These are phyloP conservation scores for Platygyra sinensis DNA, from an alignment of 64 coral and sea anemone genomes.

Conservation along the genomic window DNA sequence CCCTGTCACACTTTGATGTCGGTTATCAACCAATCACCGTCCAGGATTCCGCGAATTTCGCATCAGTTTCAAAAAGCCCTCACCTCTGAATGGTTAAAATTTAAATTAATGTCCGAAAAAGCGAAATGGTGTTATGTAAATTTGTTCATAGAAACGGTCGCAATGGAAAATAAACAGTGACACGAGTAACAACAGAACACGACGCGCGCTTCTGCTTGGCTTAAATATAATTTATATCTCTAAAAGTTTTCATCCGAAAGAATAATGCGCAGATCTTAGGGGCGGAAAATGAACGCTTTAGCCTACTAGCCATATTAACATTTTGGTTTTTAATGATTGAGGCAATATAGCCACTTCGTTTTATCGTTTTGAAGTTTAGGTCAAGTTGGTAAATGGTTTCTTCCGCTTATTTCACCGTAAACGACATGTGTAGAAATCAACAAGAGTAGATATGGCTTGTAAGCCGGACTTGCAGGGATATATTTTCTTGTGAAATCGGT, in stretches of 20 bases:
- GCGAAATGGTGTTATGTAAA: conserved; percentile 25
- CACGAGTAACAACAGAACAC: neutral
- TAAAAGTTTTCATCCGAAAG: neutral
- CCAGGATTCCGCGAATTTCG: neutral
- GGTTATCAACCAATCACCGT: neutral
- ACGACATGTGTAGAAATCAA: no score
- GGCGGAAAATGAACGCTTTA: neutral
- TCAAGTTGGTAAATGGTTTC: no score
- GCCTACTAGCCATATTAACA: neutral
- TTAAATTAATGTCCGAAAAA: conserved; percentile 6
- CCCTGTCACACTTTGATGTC: neutral
- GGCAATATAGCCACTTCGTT: no score
- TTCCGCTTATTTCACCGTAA: no score
- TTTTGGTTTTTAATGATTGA: neutral
- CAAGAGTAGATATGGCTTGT: no score
- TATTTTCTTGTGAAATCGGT: no score
- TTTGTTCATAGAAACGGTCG: conserved; percentile 28
- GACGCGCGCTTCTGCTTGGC: neutral
- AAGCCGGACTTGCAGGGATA: no score
- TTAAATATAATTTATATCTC: neutral
- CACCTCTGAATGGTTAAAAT: neutral
- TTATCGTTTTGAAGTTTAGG: no score
- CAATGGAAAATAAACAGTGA: conserved; percentile 33
- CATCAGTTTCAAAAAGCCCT: conserved; percentile 2
- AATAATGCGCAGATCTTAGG: neutral